Evolutionary conservation across 2,888 invertebrate genomes (phyloP).

Genomic region (Drosophila histrio): DNA sequence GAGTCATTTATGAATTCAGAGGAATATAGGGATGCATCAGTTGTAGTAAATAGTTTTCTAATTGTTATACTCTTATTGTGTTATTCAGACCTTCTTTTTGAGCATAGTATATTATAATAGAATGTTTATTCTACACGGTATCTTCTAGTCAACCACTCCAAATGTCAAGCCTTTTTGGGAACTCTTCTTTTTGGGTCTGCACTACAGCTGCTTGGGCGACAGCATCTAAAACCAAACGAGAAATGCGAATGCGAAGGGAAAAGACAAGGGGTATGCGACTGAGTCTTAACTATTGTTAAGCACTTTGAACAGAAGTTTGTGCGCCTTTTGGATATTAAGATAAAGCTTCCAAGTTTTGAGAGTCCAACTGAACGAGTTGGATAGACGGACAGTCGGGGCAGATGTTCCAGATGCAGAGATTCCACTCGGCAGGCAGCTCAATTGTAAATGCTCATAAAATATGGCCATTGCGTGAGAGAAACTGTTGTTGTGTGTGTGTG

Average conservation of each 20-base stretch:
- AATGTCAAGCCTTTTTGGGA: background rate
- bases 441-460: constrained; percentile 51
- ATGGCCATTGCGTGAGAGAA: constrained; percentile 32
- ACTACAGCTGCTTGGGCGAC: constrained; percentile 10
- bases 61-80: no score
- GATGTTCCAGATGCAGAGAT: constrained; percentile 36
- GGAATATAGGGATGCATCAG: no score
- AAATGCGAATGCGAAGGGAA: constrained; percentile 9
- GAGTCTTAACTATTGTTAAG: constrained; percentile 66
- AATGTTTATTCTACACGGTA: background rate
- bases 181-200: background rate
- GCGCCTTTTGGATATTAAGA: constrained; percentile 51
- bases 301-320: constrained; percentile 54
- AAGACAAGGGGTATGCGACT: constrained; percentile 11
- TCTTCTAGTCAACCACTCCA: background rate
- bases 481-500: background rate
- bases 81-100: no score
- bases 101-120: no score
- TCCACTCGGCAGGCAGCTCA: constrained; percentile 33
- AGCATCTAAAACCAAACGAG: constrained; percentile 11
- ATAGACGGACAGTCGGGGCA: background rate
- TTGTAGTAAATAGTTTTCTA: no score
- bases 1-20: background rate
- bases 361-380: constrained; percentile 9
- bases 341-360: constrained; percentile 58